phyloP scores from a whole-genome alignment of 2,113 vertebrate species.

The Numida meleagris region DNA sequence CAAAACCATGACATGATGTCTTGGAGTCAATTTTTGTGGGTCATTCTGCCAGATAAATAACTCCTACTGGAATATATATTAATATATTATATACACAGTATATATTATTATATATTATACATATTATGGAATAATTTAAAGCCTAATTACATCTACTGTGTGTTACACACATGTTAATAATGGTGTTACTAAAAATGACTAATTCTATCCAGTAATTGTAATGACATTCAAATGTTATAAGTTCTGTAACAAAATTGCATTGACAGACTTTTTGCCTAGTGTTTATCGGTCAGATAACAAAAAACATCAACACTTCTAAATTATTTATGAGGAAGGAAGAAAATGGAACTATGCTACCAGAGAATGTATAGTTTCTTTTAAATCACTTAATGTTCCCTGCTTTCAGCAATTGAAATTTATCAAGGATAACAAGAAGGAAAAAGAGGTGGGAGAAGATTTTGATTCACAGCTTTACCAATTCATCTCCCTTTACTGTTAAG shows the following conservation, averaged over 20 bases:
- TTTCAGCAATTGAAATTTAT: conserved; percentile 47
- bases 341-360: conserved; percentile 1
- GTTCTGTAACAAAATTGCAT: conserved; percentile 19
- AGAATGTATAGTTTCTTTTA: conserved; percentile 20
- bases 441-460: conserved; percentile 58
- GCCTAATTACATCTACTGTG: not conserved
- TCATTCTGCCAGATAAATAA: not conserved
- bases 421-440: conserved; percentile 40
- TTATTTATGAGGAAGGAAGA: conserved; percentile 44
- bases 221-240: not conserved
- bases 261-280: conserved; percentile 17
- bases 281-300: conserved; percentile 54
- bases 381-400: conserved; percentile 11
- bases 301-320: conserved; percentile 31
- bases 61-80: not conserved
- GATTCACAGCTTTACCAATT: conserved; percentile 44
- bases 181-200: not conserved
- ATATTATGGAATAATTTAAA: not conserved
- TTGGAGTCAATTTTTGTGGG: not conserved
- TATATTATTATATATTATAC: not conserved
- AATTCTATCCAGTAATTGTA: conserved; percentile 1
- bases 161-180: not conserved
- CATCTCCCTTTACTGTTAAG: conserved; percentile 14
- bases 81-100: too few species aligned
- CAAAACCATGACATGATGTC: not conserved